phyloP scores from a whole-genome alignment of 2,888 invertebrate genomes.

The Melikaiella ostensackeni region DNA sequence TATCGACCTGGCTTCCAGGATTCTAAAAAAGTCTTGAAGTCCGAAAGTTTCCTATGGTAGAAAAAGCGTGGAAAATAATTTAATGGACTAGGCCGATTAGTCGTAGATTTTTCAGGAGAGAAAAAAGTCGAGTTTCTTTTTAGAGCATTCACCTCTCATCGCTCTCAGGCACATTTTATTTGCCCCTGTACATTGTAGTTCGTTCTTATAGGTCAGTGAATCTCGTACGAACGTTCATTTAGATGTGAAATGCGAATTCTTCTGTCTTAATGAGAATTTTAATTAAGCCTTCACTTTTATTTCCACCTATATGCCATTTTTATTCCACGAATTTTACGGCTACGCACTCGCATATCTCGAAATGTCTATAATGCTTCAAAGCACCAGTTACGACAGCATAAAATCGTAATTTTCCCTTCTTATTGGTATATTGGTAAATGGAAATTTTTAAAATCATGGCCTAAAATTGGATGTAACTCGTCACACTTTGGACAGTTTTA shows the following conservation, averaged over 20 bases:
- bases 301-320: constrained; percentile 9
- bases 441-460: neutral
- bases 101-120: too few species aligned
- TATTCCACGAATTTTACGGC: constrained; percentile 12
- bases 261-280: constrained; percentile 32
- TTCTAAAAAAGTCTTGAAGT: too few species aligned
- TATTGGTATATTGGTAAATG: neutral
- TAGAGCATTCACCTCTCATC: too few species aligned
- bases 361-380: neutral
- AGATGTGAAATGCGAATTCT: constrained; percentile 9
- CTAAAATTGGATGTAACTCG: too few species aligned
- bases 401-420: neutral
- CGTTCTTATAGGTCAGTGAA: neutral
- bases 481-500: too few species aligned
- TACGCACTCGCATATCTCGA: constrained; percentile 3
- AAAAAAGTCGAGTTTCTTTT: too few species aligned
- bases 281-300: constrained; percentile 25
- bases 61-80: too few species aligned
- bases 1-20: too few species aligned
- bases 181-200: too few species aligned
- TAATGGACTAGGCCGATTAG: too few species aligned
- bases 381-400: neutral
- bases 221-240: neutral
- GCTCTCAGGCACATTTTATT: too few species aligned
- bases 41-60: too few species aligned